Conservation (phyloP, 2,888 invertebrate species). For the Chromoteleia sp. region DNA sequence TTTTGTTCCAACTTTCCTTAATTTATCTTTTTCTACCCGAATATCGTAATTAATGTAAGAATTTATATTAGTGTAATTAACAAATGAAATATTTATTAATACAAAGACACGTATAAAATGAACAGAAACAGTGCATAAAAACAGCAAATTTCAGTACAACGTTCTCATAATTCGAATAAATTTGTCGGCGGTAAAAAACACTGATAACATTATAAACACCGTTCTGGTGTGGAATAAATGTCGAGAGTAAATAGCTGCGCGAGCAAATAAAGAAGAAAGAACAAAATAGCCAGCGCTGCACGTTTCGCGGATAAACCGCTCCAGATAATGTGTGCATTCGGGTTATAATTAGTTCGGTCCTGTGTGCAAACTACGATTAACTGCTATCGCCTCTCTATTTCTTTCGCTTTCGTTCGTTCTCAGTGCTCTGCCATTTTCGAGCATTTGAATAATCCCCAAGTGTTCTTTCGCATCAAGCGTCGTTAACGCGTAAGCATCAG, state of each 20-base stretch:
- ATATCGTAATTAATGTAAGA: too few relatives aligned
- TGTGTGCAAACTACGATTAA: constrained; percentile 60
- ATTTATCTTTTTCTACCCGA: too few relatives aligned
- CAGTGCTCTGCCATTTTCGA: constrained; percentile 26
- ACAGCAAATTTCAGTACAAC: too few relatives aligned
- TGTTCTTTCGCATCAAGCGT: constrained; percentile 55
- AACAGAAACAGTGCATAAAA: too few relatives aligned
- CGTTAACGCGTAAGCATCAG: constrained; percentile 59
- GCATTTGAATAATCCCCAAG: constrained; percentile 56
- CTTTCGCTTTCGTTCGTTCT: constrained; percentile 44
- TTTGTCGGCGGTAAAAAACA: constrained; percentile 50
- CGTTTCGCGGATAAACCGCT: constrained; percentile 62
- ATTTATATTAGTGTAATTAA: too few relatives aligned
- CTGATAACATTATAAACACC: constrained; percentile 57
- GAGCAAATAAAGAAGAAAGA: constrained; percentile 61
- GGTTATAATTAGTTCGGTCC: constrained; percentile 61
- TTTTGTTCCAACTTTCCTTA: too few relatives aligned
- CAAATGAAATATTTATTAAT: too few relatives aligned
- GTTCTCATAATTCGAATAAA: constrained; percentile 54
- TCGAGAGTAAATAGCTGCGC: constrained; percentile 54
- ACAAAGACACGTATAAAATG: too few relatives aligned
- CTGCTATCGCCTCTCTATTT: constrained; percentile 62
- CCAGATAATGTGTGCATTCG: constrained; percentile 59
- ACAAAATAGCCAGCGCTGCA: constrained; percentile 60
- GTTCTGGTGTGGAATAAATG: constrained; percentile 48